Evolutionary conservation across 2,888 invertebrate species (phyloP), one percentile per base, ranked within the genome.

Genomic region (Antheraea assamensis): DNA sequence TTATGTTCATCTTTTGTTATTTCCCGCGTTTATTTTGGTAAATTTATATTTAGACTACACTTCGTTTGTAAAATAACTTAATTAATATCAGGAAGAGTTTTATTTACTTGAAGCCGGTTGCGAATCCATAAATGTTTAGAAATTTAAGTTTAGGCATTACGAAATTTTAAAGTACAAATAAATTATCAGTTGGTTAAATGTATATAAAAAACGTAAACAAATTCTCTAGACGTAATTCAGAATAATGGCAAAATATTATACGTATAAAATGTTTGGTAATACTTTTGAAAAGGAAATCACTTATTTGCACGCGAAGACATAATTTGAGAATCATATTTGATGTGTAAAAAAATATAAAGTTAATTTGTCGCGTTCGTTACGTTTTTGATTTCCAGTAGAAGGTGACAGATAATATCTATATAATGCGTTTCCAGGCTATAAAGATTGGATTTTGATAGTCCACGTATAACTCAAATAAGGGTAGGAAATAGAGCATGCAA

Each of bases 401-500:
- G 17, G 21, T 17, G 30, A 30, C 13, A 30, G 61, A 30, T 58
- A 24, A 58, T 24, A 58, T 61, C 27, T 30, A 27, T 27, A 64
- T 64, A 1, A 3, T 17, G 17, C 27, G 27, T 30, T 27, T 64
- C 15, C 30, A 64, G 27, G 13, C 4, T 64, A 64, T 27, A 30
- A 64, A 64, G 13, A 64, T 30, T 64, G 61, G 15, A 64, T 30
- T 52, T 68, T 30, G 27, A 68, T 52, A 52, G 31, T 19, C 52
- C 52, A 17, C n/a, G 17, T 64, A 68, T 31, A 68, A 27, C 30
- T 66, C 61, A 66, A 52, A 71, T 21, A n/a, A 15, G 55, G 52
- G 52, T 71, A 55, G 31, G 55, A 55, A 42, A 70, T 35, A 55
- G 30, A 73, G 27, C 42, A 24, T 70, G 70, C 55, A 70, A 73